A percentile compares a stretch with the other conserved stretches of the same genome.
Conservation (phyloP, 2,888 invertebrate species). For the Teleogryllus oceanicus region DNA sequence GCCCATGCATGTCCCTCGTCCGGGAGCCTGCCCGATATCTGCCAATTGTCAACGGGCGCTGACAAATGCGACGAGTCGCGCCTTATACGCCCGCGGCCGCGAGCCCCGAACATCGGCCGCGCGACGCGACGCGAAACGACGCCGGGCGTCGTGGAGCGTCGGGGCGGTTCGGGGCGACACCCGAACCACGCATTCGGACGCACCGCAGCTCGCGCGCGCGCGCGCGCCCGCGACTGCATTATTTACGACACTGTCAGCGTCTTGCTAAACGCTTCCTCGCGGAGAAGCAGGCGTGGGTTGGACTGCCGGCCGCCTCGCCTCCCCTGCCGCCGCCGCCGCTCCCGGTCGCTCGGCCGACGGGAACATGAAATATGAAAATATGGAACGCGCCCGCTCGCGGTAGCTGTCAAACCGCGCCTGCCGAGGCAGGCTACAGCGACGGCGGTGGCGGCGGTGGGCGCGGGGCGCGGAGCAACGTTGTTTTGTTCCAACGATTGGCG, state of each 20-base stretch:
- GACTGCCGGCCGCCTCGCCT: not conserved
- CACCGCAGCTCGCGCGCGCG: too few relatives aligned
- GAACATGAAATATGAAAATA: constrained; percentile 18
- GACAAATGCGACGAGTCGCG: too few relatives aligned
- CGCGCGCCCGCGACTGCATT: not conserved
- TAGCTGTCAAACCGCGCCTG: not conserved
- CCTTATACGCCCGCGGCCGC: too few relatives aligned
- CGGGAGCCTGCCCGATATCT: too few relatives aligned
- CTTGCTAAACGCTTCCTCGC: constrained; percentile 7
- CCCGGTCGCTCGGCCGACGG: not conserved
- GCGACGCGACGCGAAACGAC: too few relatives aligned
- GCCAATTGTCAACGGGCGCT: too few relatives aligned
- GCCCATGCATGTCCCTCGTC: too few relatives aligned
- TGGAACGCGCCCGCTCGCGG: constrained; percentile 9
- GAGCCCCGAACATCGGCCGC: too few relatives aligned
- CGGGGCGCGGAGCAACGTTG: not conserved
- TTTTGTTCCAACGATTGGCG: not conserved
- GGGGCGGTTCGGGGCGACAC: too few relatives aligned
- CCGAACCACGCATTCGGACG: too few relatives aligned
- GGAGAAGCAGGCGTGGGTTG: not conserved
- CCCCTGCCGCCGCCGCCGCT: not conserved
- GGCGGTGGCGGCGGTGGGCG: not conserved
- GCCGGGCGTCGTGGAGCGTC: too few relatives aligned
- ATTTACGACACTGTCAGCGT: constrained; percentile 9
- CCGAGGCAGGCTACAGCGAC: not conserved